phyloP scores from a whole-genome alignment of 1,140 invertebrate genomes.

The Streblospio benedicti region DNA sequence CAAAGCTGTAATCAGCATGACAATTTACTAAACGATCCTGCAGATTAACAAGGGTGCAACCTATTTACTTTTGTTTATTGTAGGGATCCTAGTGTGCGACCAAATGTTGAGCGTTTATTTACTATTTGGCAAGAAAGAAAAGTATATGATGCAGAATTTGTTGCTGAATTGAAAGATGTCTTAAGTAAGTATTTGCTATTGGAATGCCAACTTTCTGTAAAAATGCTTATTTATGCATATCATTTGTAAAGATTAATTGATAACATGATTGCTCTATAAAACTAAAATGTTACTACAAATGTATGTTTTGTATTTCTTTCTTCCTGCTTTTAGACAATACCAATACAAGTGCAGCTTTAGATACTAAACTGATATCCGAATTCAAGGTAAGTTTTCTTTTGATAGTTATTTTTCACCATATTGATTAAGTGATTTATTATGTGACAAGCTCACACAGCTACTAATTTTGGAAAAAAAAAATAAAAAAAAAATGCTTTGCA shows the following conservation, averaged over 20 bases:
- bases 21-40: no score
- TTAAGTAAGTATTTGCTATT: conserved; percentile 27
- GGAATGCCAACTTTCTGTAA: neutral
- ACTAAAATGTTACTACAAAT: neutral
- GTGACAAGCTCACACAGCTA: neutral
- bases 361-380: conserved; percentile 39
- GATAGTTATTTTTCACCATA: conserved; percentile 14
- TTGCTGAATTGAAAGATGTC: conserved; percentile 62
- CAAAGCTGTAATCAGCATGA: no score
- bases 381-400: conserved; percentile 35
- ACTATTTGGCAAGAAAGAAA: conserved; percentile 87
- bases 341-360: conserved; percentile 21
- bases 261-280: neutral
- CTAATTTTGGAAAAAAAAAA: neutral
- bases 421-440: conserved; percentile 20
- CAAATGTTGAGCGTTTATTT: conserved; percentile 77
- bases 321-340: conserved; percentile 15
- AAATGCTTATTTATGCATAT: neutral
- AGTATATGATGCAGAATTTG: conserved; percentile 77
- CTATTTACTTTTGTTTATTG: conserved; percentile 33
- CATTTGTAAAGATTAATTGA: neutral
- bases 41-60: no score
- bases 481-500: neutral
- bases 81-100: conserved; percentile 78
- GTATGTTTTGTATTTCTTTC: neutral